Conservation (phyloP, 1,140 invertebrate genomes). For the Macrostomum lignano region DNA sequence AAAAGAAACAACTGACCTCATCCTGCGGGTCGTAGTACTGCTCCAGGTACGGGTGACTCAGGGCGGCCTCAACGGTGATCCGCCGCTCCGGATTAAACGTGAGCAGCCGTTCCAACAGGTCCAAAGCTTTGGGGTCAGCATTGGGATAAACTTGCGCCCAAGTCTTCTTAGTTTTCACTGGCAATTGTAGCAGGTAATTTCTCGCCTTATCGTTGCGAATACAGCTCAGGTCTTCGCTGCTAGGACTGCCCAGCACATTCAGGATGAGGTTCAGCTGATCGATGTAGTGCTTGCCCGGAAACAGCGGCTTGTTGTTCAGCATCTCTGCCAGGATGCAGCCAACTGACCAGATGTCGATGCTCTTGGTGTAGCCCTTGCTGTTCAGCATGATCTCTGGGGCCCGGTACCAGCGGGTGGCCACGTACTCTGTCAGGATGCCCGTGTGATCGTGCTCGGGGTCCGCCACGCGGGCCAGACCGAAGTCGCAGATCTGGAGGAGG, state of each 20-base stretch:
- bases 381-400: constrained; percentile 98
- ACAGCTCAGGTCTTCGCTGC: constrained; percentile 74
- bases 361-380: constrained; percentile 87
- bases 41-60: constrained; percentile 87
- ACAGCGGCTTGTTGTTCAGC: constrained; percentile 84
- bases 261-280: constrained; percentile 97
- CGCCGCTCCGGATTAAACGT: constrained; percentile 93
- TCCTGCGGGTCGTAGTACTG: constrained; percentile 98
- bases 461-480: constrained; percentile 75
- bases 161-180: constrained; percentile 77
- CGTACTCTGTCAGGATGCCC: constrained; percentile 92
- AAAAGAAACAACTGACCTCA: constrained; percentile 52
- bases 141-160: constrained; percentile 70
- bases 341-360: constrained; percentile 98
- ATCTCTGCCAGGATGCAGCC: constrained; percentile 96
- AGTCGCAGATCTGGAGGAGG: constrained; percentile 56
- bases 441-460: constrained; percentile 98
- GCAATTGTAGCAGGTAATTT: constrained; percentile 79
- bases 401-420: constrained; percentile 85
- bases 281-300: constrained; percentile 91
- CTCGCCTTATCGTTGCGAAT: constrained; percentile 98
- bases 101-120: constrained; percentile 87
- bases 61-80: constrained; percentile 75
- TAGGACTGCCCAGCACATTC: constrained; percentile 75
- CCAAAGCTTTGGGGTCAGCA: constrained; percentile 60